A percentile compares a stretch with the other conserved stretches of the same genome.
Conservation (phyloP, 2,888 invertebrate species). For the Clitarchus hookeri region DNA sequence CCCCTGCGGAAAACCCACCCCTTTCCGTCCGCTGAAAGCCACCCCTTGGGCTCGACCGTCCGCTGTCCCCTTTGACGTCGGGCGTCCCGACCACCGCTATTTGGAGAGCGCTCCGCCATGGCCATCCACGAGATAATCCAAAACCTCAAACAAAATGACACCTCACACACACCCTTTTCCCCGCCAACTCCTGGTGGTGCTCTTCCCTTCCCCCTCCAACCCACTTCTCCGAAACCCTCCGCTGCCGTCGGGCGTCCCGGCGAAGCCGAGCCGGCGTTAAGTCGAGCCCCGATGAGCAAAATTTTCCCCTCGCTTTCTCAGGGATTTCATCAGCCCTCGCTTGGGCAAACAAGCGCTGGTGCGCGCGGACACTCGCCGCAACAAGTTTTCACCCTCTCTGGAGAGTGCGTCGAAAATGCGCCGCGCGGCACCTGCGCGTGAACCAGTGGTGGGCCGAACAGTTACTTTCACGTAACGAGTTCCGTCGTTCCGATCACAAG, state of each 20-base stretch:
- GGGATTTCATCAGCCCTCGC: not conserved
- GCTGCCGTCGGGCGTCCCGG: not conserved
- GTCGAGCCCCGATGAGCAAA: slow-evolving; percentile 7
- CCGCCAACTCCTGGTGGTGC: not conserved
- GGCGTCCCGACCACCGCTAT: not conserved
- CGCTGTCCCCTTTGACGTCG: not conserved
- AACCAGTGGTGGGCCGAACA: too few species aligned
- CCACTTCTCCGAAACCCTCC: not conserved
- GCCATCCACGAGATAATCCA: not conserved
- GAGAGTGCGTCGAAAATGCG: not conserved
- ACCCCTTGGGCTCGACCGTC: not conserved
- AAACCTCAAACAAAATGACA: not conserved
- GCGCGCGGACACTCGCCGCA: not conserved
- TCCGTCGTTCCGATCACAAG: too few species aligned
- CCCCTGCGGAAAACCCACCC: too few species aligned
- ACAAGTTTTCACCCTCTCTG: not conserved
- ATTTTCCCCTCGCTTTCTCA: not conserved
- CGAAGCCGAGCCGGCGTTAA: not conserved
- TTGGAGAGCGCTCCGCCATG: not conserved
- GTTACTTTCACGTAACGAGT: too few species aligned
- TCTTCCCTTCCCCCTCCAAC: not conserved
- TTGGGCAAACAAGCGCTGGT: not conserved
- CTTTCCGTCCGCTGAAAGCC: too few species aligned
- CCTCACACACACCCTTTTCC: not conserved
- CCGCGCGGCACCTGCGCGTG: too few species aligned